A percentile compares a stretch with the other conserved stretches of the same genome.
phyloP scores from a whole-genome alignment of 2,113 vertebrate species.

The Vireo altiloquus region DNA sequence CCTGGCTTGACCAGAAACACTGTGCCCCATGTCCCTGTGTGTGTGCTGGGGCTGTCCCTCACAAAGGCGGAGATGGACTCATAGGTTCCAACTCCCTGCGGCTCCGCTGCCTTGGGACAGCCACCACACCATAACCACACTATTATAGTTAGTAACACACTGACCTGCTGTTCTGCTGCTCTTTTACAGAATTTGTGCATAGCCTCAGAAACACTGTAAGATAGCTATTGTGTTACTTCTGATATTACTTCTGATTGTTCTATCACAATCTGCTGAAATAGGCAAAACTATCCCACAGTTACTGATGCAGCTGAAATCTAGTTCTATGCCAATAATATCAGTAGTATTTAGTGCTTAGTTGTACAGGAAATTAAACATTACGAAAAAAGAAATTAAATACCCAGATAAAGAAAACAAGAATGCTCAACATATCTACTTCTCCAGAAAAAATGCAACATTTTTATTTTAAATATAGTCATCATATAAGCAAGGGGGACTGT shows the following conservation, averaged over 20 bases:
- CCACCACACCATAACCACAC: too few species aligned
- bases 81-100: too few species aligned
- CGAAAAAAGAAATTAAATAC: background rate
- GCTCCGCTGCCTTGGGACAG: too few species aligned
- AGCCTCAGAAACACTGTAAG: background rate
- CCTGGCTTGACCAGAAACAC: background rate
- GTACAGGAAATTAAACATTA: background rate
- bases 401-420: background rate
- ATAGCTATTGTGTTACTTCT: background rate
- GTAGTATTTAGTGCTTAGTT: background rate
- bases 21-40: too few species aligned
- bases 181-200: background rate
- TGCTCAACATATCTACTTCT: background rate
- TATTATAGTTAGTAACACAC: background rate
- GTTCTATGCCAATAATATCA: background rate
- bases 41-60: too few species aligned
- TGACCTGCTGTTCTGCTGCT: background rate
- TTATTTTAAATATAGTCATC: background rate
- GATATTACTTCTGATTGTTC: background rate
- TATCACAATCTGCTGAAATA: background rate
- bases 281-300: background rate
- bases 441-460: background rate
- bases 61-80: too few species aligned
- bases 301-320: background rate
- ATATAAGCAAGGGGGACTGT: background rate